phyloP scores from a whole-genome alignment of 2,888 invertebrate species.

The Syrista parreyssii region DNA sequence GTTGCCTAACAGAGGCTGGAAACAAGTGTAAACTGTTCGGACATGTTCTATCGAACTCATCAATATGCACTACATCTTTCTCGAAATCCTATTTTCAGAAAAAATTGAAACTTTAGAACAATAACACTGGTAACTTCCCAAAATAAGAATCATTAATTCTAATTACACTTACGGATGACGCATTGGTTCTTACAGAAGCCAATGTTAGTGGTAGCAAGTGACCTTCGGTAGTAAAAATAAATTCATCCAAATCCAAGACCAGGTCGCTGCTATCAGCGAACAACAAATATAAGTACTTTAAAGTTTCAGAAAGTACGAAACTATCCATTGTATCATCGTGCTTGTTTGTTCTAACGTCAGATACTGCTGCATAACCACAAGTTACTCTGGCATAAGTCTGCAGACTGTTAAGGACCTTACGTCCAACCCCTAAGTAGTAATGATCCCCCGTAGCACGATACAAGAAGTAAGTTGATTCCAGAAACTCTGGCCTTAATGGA shows the following conservation, averaged over 20 bases:
- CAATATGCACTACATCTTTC: conserved; percentile 66
- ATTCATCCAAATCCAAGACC: conserved; percentile 84
- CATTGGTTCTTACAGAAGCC: conserved; percentile 74
- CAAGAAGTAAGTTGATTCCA: conserved; percentile 97
- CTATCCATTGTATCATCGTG: conserved; percentile 99
- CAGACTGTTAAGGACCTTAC: conserved; percentile 86
- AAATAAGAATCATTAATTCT: conserved; percentile 9
- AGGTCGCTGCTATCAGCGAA: conserved; percentile 91
- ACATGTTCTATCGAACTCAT: conserved; percentile 80
- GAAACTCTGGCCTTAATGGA: conserved; percentile 95
- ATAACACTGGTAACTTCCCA: background rate
- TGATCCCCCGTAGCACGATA: conserved; percentile 96
- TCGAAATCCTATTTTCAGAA: conserved; percentile 50
- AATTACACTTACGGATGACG: conserved; percentile 65
- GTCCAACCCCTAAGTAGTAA: conserved; percentile 94
- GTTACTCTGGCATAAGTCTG: conserved; percentile 92
- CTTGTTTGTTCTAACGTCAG: conserved; percentile 89
- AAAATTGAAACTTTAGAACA: conserved; percentile 2
- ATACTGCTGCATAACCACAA: conserved; percentile 98
- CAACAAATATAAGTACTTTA: conserved; percentile 95
- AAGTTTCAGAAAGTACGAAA: conserved; percentile 96
- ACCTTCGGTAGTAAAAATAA: conserved; percentile 93
- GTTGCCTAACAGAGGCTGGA: conserved; percentile 85
- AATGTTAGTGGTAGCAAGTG: conserved; percentile 92
- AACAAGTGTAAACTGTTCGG: conserved; percentile 87